Evolutionary conservation across 1,140 invertebrate species (phyloP), one percentile per base, ranked within the genome.

Genomic region (Zeugodacus cucurbitae): DNA sequence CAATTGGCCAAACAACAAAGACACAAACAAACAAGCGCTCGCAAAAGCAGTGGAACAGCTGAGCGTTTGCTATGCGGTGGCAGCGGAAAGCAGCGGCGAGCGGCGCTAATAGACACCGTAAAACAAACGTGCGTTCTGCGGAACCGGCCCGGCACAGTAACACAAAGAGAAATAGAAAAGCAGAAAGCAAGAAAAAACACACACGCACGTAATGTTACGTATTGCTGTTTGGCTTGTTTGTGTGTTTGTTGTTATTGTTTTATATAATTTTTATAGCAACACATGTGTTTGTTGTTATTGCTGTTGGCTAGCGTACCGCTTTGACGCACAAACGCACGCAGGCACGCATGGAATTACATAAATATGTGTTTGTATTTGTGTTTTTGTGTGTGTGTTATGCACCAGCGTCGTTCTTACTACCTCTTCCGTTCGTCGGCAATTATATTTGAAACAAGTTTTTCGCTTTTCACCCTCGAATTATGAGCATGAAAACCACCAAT

Each of bases 391-490:
- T 20, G 3, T 26, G 26, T 34, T 11, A 0, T 14, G 32, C 7
- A 34, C 8, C 22, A 70, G 32, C 32, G 64, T 32, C 32, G 64
- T 32, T 70, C 64, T 29, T 70, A 32, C 29, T 34, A 70, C 32
- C n/a, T 17, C 74, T 48, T 82, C 74, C 74, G 74, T 41, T 41
- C 10, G 59, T 74, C 20, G 17, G 20, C 67, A 37, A 37, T 74
- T 26, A 48, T 48, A 82, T 48, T 54, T 54, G 41, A 82, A 82
- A 82, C 74, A 48, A 82, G 74, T 82, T 82, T 82, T 82, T 48
- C 41, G 74, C 74, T 82, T 54, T 82, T 82, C 74, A 82, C 74
- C 74, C 74, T 82, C 74, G 26, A 48, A 82, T 34, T 34, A 48
- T 14, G 41, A 48, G 37, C 10, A 10, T 4, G 32, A 32, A 34